Base-by-base conservation (phyloP, 2,113 vertebrate species). In the Cephalopholis sonnerati region DNA sequence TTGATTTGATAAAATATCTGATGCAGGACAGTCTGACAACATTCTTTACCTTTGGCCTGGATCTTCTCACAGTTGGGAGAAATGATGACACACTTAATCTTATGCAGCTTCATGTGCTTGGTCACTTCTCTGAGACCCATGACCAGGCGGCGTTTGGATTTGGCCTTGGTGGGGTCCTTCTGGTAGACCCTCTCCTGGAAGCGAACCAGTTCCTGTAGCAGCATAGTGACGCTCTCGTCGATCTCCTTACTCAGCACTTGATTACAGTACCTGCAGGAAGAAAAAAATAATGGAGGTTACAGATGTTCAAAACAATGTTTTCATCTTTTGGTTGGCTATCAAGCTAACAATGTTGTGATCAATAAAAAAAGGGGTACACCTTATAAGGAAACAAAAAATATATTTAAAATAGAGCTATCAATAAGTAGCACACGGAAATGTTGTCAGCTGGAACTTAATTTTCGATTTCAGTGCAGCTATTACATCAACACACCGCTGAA, bases 61-160 rank as follows among this genome's bases (percentile, higher is more conserved):
- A 99, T 99, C 95, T 99, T 99, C 92, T 99, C 98, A 13, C 98
- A 99, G 94, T 99, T 99, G 57, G 98, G 98, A 66, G 98, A 99
- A 92, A 99, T 99, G 87, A 99, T 97, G 3, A 99, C 98, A 87
- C 98, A 99, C 74, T 97, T 99, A 71, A 99, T 99, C 94, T 99
- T 99, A 69, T 96, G 96, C 27, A 99, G 86, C 78, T 99, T 99
- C 98, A 99, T 99, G 87, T 99, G 98, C 71, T 99, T 99, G 7
- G 98, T 99, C 82, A 99, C 98, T 85, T 99, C 98, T 44, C 98
- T 89, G 17, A 99, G 94, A 2, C 98, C 98, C 98, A 99, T 99
- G 36, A 99, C 98, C 24, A 99, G 96, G 2, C 98, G 95, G 4
- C 98, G 96, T 87, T 97, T 97, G 11, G 97, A 94, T 93, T 99